Evolutionary conservation across 2,797 vertebrate genomes (phyloP).

Genomic region (Leuciscus waleckii): DNA sequence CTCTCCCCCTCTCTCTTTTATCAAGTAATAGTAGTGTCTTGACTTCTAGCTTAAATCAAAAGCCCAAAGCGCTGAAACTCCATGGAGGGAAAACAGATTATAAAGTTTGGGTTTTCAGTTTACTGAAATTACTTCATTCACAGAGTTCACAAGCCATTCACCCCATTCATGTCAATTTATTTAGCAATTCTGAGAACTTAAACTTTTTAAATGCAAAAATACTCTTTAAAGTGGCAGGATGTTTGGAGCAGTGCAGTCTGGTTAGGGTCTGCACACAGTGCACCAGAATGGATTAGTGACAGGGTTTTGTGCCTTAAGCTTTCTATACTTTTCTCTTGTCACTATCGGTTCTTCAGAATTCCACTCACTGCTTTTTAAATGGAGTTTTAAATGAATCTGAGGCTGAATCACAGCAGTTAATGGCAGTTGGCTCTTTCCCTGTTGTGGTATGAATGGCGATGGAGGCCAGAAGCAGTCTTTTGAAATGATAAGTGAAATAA

Average conservation of each 20-base stretch:
- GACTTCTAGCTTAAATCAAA: not conserved
- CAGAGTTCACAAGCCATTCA: not conserved
- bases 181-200: not conserved
- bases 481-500: slow-evolving; percentile 54
- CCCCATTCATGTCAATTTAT: too few species aligned
- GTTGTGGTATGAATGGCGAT: slow-evolving; percentile 26
- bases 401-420: slow-evolving; percentile 39
- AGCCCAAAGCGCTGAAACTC: not conserved
- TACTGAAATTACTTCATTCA: not conserved
- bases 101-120: not conserved
- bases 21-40: not conserved
- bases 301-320: not conserved
- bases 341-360: slow-evolving; percentile 9
- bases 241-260: not conserved
- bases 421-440: slow-evolving; percentile 33
- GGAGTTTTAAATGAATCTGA: slow-evolving; percentile 38
- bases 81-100: not conserved
- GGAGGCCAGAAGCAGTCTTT: slow-evolving; percentile 28
- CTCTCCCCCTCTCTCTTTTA: not conserved
- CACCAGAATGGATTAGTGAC: not conserved
- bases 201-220: not conserved
- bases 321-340: slow-evolving; percentile 17
- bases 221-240: not conserved
- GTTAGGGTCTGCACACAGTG: not conserved
- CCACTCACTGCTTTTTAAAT: slow-evolving; percentile 40